Evolutionary conservation across 1,140 invertebrate species (phyloP).

Genomic region (Apis mellifera): Amel_HAv3.1 CM009931.2:12404501-12405000

Average conservation of each 20-base stretch:
- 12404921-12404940: not conserved
- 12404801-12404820: not conserved
- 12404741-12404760: not conserved
- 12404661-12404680: not conserved
- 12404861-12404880: not conserved
- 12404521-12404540: not conserved
- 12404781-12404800: not conserved
- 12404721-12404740: not conserved
- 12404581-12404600: not conserved
- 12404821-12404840: not conserved
- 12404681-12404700: not conserved
- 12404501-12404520: slow-evolving; percentile 59
- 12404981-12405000: not conserved
- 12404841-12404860: not conserved
- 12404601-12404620: not conserved
- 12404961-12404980: not conserved
- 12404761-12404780: not conserved
- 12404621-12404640: not conserved
- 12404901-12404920: not conserved
- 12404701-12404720: not conserved
- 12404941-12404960: not conserved
- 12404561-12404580: not conserved
- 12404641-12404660: not conserved
- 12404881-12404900: not conserved
- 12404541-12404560: not conserved